Evolutionary conservation across 2,113 vertebrate species (phyloP).

Genomic region (Crotophaga sulcirostris): DNA sequence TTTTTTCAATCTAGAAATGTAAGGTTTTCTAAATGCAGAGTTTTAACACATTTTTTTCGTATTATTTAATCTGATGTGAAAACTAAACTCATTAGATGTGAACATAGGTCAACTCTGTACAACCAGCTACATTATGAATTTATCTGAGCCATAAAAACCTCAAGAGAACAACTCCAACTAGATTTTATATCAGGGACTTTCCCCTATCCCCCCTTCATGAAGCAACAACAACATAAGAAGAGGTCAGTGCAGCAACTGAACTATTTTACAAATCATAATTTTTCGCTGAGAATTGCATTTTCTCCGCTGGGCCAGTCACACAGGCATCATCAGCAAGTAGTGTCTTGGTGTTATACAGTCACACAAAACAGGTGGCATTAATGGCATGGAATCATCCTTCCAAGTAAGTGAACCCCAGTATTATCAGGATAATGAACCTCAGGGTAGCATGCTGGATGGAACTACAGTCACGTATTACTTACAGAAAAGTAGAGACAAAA

Average conservation of each 20-base stretch:
- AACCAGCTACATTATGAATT: not conserved
- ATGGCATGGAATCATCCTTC: not conserved
- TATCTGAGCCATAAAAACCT: not conserved
- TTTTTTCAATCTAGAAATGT: not conserved
- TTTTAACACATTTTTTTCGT: not conserved
- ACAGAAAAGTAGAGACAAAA: not conserved
- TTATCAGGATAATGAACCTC: not conserved
- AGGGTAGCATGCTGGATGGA: rapidly evolving
- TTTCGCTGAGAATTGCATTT: not conserved
- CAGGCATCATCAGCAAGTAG: not conserved
- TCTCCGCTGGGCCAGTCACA: not conserved
- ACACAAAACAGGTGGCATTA: not conserved
- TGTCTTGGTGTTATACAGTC: not conserved
- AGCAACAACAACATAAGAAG: not conserved
- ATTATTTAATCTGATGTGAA: not conserved
- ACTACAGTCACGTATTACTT: not conserved
- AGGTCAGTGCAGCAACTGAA: not conserved
- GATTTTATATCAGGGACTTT: not conserved
- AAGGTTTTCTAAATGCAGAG: not conserved
- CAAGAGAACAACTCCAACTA: not conserved
- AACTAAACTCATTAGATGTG: not conserved
- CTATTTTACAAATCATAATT: not conserved
- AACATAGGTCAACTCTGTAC: not conserved
- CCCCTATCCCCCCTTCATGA: too few species aligned
- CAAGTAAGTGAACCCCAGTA: not conserved